Evolutionary conservation across 2,113 vertebrate species (phyloP).

Genomic region (Aviceda subcristata): DNA sequence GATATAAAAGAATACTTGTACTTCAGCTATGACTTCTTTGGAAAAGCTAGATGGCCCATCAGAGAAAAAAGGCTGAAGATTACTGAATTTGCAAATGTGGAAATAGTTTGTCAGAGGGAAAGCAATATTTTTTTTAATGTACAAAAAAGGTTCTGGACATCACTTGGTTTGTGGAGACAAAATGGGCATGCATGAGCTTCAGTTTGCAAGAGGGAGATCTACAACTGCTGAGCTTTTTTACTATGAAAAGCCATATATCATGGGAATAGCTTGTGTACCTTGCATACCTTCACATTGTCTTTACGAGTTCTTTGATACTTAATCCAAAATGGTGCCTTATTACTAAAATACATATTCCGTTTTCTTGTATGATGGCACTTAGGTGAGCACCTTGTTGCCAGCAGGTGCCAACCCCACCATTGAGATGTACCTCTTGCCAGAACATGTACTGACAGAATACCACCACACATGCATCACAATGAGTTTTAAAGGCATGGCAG

Average conservation of each 20-base stretch:
- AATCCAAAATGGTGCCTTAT: background rate
- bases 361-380: background rate
- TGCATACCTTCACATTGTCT: background rate
- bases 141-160: background rate
- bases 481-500: background rate
- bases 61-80: background rate
- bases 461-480: rapidly evolving
- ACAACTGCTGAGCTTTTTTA: background rate
- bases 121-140: background rate
- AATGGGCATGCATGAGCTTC: background rate
- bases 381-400: background rate
- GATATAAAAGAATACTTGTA: background rate
- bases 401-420: background rate
- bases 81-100: background rate
- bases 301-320: background rate
- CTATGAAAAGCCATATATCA: background rate
- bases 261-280: background rate
- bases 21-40: background rate
- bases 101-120: background rate
- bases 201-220: background rate
- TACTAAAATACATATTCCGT: background rate
- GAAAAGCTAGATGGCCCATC: background rate
- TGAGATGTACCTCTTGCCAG: background rate
- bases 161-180: background rate
- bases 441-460: background rate